Evolutionary conservation across 2,797 vertebrate species (phyloP).

Genomic region (Leuciscus waleckii): DNA sequence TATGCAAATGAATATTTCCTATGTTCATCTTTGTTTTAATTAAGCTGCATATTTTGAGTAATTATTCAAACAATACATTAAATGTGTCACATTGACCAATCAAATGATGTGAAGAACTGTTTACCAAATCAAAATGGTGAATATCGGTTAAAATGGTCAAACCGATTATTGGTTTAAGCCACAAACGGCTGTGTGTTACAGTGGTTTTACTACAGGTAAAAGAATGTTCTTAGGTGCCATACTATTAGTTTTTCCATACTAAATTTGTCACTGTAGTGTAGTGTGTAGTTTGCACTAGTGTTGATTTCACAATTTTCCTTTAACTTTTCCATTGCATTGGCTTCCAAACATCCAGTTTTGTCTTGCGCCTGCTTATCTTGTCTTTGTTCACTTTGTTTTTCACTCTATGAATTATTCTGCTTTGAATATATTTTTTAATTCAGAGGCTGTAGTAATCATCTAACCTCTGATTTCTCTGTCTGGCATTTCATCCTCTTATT

Average conservation of each 20-base stretch:
- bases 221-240: neutral
- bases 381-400: conserved; percentile 5
- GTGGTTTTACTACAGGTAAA: conserved; percentile 7
- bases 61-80: neutral
- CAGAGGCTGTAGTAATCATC: neutral
- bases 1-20: neutral
- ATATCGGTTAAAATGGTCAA: neutral
- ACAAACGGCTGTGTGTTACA: neutral
- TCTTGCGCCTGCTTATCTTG: conserved; percentile 1
- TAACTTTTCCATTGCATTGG: conserved; percentile 4
- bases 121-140: neutral
- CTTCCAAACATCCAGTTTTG: neutral
- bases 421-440: neutral
- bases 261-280: neutral
- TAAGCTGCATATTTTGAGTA: neutral
- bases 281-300: neutral
- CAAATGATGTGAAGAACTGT: neutral
- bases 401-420: neutral
- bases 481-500: conserved; percentile 13
- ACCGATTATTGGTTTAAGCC: neutral
- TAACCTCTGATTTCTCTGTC: conserved; percentile 13
- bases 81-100: neutral
- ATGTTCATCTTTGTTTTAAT: neutral
- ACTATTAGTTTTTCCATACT: neutral
- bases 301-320: neutral